These are phyloP conservation scores for Lepidochrysops patricia DNA, from an alignment of 2,888 invertebrate species.

Conservation along the genomic window DNA sequence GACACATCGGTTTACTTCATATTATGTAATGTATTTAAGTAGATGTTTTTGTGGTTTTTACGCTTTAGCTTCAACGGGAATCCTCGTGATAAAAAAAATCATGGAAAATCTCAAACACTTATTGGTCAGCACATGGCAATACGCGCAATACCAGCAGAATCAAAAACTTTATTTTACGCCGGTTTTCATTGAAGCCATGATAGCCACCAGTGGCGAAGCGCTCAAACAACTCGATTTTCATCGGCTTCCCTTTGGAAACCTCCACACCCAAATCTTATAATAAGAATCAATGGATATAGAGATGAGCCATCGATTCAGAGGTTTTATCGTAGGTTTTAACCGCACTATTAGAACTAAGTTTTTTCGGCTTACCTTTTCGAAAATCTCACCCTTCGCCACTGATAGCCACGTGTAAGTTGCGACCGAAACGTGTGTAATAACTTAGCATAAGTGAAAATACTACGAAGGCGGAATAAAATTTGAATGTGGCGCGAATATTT, in stretches of 20 bases:
- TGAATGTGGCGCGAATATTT: constrained; percentile 33
- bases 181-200: background rate
- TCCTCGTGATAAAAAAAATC: background rate
- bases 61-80: background rate
- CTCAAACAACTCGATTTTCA: too few relatives aligned
- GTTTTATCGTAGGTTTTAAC: too few relatives aligned
- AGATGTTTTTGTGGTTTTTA: background rate
- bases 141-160: background rate
- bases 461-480: constrained; percentile 26
- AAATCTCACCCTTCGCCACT: too few relatives aligned
- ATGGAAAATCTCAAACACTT: too few relatives aligned
- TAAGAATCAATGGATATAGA: too few relatives aligned
- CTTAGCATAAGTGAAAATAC: constrained; percentile 11
- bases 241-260: too few relatives aligned
- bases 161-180: background rate
- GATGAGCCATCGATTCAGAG: too few relatives aligned
- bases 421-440: background rate
- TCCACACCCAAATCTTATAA: too few relatives aligned
- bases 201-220: too few relatives aligned
- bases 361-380: too few relatives aligned
- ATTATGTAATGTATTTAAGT: background rate
- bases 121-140: too few relatives aligned
- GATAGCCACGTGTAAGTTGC: background rate
- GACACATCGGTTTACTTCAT: background rate
- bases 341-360: too few relatives aligned